Evolutionary conservation across 1,140 invertebrate species (phyloP), one percentile per base, ranked within the genome.

Genomic region (Drosophila bocki): DNA sequence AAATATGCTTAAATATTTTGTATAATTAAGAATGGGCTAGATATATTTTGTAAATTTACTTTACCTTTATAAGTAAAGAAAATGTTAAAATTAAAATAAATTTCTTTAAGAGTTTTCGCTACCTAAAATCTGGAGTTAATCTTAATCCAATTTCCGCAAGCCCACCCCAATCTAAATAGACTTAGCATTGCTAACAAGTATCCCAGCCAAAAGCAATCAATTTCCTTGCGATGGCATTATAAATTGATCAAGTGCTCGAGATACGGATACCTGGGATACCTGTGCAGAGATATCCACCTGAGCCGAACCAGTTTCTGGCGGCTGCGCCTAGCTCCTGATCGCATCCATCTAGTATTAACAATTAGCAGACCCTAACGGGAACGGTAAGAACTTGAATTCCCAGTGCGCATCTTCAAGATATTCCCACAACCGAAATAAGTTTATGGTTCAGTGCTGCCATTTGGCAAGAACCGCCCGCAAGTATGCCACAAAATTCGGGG

Each of bases 201-300:
- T 51, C 54, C 44, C 42, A 17, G 50, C 57, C 57, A 26, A 72
- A 53, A 47, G 77, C 77, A 78, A 88, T 88, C 60, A 90, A 81
- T 88, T 88, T 75, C 50, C 59, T 22, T 26, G 67, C 37, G 8
- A 32, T 59, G 65, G 47, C 41, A 65, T 69, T 62, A 70, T 44
- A 61, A 78, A 78, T 78, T 78, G 64, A 78, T 78, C 56, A 69
- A 41, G 39, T 60, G 15, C 33, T 13, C n/a, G 44, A 50, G 62
- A 77, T 75, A 56, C 32, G 45, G 12, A 54, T 56, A 39, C 22
- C 12, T 37, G 41, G 68, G 39, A 44, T 56, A 17, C 32, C 60
- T 51, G 37, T 12, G 29, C 33, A 13, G 32, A 13, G 32, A 47
- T 12, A 26, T 71, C 33, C 39, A 45, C 22, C 67, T 41, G 68